Evolutionary conservation across 2,113 vertebrate genomes (phyloP).

Genomic region (Tretioscincus oriximinensis): DNA sequence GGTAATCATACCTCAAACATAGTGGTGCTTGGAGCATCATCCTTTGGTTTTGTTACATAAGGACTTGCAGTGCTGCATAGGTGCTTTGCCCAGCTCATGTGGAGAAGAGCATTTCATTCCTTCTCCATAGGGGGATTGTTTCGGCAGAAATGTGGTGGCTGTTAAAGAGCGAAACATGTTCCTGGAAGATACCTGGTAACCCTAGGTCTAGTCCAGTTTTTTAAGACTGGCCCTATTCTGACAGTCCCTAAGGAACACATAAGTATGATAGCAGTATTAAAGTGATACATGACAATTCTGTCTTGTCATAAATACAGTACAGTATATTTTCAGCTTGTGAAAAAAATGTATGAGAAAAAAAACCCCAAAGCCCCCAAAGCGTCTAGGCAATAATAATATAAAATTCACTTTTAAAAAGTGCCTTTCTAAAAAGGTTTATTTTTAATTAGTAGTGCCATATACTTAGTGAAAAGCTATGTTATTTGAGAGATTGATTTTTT

Average conservation of each 20-base stretch:
- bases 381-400: constrained; percentile 21
- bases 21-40: too few species aligned
- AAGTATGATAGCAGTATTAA: neutral
- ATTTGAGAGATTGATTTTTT: constrained; percentile 66
- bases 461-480: constrained; percentile 68
- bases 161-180: neutral
- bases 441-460: constrained; percentile 71
- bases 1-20: too few species aligned
- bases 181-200: neutral
- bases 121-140: too few species aligned
- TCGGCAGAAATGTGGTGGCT: too few species aligned
- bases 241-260: too few species aligned
- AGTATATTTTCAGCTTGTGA: constrained; percentile 24
- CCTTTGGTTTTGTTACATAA: too few species aligned
- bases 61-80: too few species aligned
- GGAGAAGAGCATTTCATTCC: too few species aligned
- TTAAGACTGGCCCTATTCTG: too few species aligned
- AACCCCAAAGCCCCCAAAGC: neutral
- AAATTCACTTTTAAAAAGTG: constrained; percentile 50
- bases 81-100: too few species aligned
- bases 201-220: neutral
- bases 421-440: constrained; percentile 54
- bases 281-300: constrained; percentile 8
- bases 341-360: constrained; percentile 5
- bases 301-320: neutral